Percentiles rank a stretch among this genome's conserved stretches.
phyloP scores from a whole-genome alignment of 2,888 invertebrate species.

The Branchipolynoe longqiensis region DNA sequence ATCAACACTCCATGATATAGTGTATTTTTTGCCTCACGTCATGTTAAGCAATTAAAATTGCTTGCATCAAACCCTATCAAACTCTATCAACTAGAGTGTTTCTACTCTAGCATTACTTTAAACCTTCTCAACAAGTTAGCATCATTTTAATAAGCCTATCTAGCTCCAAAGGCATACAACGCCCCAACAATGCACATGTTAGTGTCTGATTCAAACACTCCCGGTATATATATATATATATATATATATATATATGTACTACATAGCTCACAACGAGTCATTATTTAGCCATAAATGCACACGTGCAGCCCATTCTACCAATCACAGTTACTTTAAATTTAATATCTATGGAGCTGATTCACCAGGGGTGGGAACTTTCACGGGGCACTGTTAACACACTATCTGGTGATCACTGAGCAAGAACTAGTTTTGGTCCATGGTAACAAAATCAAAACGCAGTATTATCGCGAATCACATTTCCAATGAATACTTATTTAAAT shows the following conservation, averaged over 20 bases:
- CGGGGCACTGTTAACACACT: neutral
- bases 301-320: neutral
- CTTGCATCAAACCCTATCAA: too few relatives aligned
- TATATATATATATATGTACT: too few relatives aligned
- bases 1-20: slow-evolving; percentile 14
- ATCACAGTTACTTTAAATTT: slow-evolving; percentile 44
- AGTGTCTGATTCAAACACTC: too few relatives aligned
- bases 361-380: neutral
- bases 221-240: too few relatives aligned
- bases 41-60: too few relatives aligned
- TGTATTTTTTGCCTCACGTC: too few relatives aligned
- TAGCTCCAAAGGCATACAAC: too few relatives aligned
- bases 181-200: too few relatives aligned
- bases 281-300: neutral
- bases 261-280: neutral
- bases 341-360: neutral
- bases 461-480: slow-evolving; percentile 12
- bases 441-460: neutral
- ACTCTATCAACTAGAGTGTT: too few relatives aligned
- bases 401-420: slow-evolving; percentile 24
- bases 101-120: too few relatives aligned
- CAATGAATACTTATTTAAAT: slow-evolving; percentile 3
- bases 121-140: too few relatives aligned
- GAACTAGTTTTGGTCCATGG: slow-evolving; percentile 29
- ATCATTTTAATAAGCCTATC: too few relatives aligned